These are phyloP conservation scores for Acronicta aceris DNA, from an alignment of 2,888 invertebrate species.

Conservation along the genomic window DNA sequence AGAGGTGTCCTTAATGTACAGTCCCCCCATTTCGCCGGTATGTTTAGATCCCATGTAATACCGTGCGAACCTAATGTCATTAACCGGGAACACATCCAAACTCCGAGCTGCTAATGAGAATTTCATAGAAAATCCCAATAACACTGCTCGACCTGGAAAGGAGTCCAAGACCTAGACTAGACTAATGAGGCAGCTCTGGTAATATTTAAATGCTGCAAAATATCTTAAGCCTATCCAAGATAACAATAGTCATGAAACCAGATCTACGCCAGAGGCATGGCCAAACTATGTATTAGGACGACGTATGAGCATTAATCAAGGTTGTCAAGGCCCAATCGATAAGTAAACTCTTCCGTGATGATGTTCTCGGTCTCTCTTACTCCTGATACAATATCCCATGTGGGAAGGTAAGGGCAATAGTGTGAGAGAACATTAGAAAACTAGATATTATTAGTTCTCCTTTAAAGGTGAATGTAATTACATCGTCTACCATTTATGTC, in stretches of 20 bases:
- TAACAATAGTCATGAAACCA: conserved; percentile 23
- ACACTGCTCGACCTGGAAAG: no score
- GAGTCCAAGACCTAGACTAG: no score
- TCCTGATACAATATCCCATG: conserved; percentile 25
- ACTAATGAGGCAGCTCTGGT: no score
- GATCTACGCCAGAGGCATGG: conserved; percentile 42
- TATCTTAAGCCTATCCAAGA: conserved; percentile 3
- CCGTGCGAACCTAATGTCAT: no score
- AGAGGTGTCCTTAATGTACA: no score
- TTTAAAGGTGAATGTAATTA: conserved; percentile 73
- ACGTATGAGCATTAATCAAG: conserved; percentile 65
- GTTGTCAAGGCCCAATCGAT: conserved; percentile 66
- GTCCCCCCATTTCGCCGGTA: no score
- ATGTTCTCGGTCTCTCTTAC: conserved; percentile 58
- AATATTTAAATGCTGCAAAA: no score
- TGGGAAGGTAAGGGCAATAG: conserved; percentile 53
- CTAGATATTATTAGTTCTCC: conserved; percentile 63
- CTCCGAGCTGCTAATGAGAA: no score
- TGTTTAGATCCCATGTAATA: no score
- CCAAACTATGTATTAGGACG: conserved; percentile 56
- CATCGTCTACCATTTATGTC: conserved; percentile 59
- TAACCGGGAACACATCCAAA: no score
- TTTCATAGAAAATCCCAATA: no score
- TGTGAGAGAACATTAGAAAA: conserved; percentile 63
- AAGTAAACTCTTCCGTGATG: conserved; percentile 67